A percentile compares a stretch with the other conserved stretches of the same genome.
These are phyloP conservation scores for Phengaris alcon DNA, from an alignment of 2,888 invertebrate species.

Conservation along the genomic window DNA sequence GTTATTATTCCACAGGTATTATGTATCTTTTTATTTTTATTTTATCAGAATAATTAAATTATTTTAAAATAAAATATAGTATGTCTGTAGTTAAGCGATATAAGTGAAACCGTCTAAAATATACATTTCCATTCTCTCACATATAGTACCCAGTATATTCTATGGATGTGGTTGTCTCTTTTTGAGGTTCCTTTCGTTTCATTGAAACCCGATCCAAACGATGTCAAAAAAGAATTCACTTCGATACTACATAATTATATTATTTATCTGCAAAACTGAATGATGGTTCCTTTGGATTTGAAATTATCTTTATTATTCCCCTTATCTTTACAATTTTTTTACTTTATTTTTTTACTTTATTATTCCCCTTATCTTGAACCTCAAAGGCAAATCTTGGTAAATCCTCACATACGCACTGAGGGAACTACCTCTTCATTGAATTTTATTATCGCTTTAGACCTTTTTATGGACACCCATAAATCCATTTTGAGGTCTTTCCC, in stretches of 20 bases:
- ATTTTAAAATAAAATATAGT: too few relatives aligned
- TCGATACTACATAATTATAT: too few relatives aligned
- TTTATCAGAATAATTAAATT: not conserved
- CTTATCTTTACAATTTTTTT: not conserved
- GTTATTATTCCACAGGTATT: not conserved
- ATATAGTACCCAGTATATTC: too few relatives aligned
- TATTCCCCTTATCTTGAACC: not conserved
- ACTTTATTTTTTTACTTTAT: too few relatives aligned
- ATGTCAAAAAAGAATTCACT: too few relatives aligned
- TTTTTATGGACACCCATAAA: not conserved
- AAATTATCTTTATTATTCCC: not conserved
- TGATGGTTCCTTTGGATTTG: not conserved
- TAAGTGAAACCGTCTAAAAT: too few relatives aligned
- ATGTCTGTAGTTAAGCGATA: too few relatives aligned
- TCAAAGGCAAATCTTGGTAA: not conserved
- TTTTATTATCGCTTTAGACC: slow-evolving; percentile 4
- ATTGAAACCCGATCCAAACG: too few relatives aligned
- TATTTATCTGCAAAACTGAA: not conserved
- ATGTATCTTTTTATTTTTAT: not conserved
- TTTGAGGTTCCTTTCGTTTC: too few relatives aligned
- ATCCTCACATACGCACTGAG: not conserved
- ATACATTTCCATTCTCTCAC: too few relatives aligned
- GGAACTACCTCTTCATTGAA: not conserved
- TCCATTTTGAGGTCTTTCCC: not conserved
- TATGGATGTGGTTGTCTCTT: not conserved